Base-by-base conservation (phyloP, 2,888 invertebrate genomes). In the Cataglyphis cursor region DNA sequence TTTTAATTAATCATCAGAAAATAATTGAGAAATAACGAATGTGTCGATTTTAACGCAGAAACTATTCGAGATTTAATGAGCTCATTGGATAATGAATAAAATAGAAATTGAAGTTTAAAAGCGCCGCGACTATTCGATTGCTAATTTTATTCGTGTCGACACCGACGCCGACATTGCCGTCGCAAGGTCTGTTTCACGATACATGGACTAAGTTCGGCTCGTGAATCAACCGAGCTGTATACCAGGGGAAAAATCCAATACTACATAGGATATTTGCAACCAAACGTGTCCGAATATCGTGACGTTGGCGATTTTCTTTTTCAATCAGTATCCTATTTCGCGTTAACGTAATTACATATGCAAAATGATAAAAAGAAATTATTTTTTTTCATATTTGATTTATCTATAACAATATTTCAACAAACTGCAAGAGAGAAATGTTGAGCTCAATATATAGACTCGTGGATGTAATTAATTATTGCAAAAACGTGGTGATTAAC, bases 101-200 rank as follows among this genome's bases (percentile, higher is more conserved):
- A 48, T 48, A 6, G 59, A 72, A 48, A 21, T 44, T 44, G 4
- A 38, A 66, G 28, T 68, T 62, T 68, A 72, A 80, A 80, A 74
- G 65, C 84, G 78, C 28, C 75, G 72, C 86, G 82, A 82, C 88
- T 83, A 65, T 87, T 85, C 85, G 85, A 87, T 89, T 85, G 88
- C 89, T 89, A 89, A 89, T 89, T 89, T 88, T 88, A 89, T 87
- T 89, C 86, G 76, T 65, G 68, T 68, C 72, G 62, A 24, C 82
- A 75, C 54, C 66, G 85, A 74, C 59, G 48, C 28, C 24, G 38
- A n/a, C 66, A 41, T 9, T 28, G 68, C 41, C 72, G 57, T n/a
- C 28, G 41, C 64, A 64, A 44, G 59, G 48, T 57, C n/a, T 73
- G 59, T 73, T 73, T 73, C 73, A 61, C 73, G 73, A 44, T 80